These are phyloP conservation scores for Gastrophysa polygoni DNA, from an alignment of 2,888 invertebrate genomes.

Conservation along the genomic window DNA sequence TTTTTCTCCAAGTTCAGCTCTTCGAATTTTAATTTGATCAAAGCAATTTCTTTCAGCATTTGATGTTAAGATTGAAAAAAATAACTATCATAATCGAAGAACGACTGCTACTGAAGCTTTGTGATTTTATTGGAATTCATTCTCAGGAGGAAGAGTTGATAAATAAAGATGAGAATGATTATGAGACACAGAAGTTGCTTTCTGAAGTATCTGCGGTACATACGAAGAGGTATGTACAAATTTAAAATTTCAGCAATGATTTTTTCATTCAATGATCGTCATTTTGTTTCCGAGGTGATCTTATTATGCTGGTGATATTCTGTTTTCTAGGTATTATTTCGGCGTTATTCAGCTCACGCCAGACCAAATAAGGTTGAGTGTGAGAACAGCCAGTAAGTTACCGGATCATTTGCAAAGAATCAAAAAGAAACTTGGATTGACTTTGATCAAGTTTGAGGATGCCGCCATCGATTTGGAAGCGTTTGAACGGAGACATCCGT, in stretches of 20 bases:
- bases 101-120: slow-evolving; percentile 74
- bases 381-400: slow-evolving; percentile 86
- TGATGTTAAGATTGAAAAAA: slow-evolving; percentile 81
- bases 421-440: slow-evolving; percentile 85
- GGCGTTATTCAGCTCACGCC: slow-evolving; percentile 55
- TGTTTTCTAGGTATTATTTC: slow-evolving; percentile 49
- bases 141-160: slow-evolving; percentile 64
- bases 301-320: neutral
- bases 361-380: slow-evolving; percentile 81
- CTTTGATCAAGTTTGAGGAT: slow-evolving; percentile 95
- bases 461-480: slow-evolving; percentile 91
- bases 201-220: slow-evolving; percentile 81
- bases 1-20: neutral
- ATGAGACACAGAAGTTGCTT: slow-evolving; percentile 79
- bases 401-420: slow-evolving; percentile 75
- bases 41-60: slow-evolving; percentile 67
- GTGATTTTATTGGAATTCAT: slow-evolving; percentile 63
- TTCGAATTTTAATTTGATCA: too few species aligned
- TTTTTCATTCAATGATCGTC: too few species aligned
- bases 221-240: slow-evolving; percentile 73
- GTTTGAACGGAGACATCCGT: slow-evolving; percentile 85
- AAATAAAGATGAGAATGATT: slow-evolving; percentile 73
- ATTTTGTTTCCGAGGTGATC: too few species aligned
- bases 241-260: too few species aligned
- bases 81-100: slow-evolving; percentile 90